Conservation (phyloP, 1,140 invertebrate species). For the Chelonus insularis region DNA sequence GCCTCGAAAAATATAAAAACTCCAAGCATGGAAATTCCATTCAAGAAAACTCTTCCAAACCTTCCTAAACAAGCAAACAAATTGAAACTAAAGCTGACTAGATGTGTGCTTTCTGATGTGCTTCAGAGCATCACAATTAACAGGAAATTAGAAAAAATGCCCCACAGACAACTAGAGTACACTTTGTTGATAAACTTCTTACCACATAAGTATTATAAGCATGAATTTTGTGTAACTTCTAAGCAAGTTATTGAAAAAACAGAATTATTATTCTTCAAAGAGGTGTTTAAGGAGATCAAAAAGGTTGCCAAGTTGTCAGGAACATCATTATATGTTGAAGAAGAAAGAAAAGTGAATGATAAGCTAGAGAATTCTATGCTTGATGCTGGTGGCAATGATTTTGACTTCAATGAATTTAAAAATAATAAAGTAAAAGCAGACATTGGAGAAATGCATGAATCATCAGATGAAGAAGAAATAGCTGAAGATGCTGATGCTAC, state of each 20-base stretch:
- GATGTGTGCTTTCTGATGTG: slow-evolving; percentile 78
- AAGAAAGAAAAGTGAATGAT: slow-evolving; percentile 49
- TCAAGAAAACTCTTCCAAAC: slow-evolving; percentile 61
- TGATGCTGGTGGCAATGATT: slow-evolving; percentile 50
- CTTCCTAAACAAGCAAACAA: slow-evolving; percentile 68
- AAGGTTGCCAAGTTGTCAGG: slow-evolving; percentile 56
- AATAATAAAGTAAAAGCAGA: slow-evolving; percentile 31
- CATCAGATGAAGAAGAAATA: slow-evolving; percentile 67
- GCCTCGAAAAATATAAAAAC: slow-evolving; percentile 92
- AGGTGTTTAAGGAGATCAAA: slow-evolving; percentile 64
- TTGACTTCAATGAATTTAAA: slow-evolving; percentile 28
- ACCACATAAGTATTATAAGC: slow-evolving; percentile 71
- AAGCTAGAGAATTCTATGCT: slow-evolving; percentile 55
- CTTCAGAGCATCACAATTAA: slow-evolving; percentile 73
- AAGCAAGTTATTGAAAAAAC: slow-evolving; percentile 71
- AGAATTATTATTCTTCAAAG: slow-evolving; percentile 67
- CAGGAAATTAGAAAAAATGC: slow-evolving; percentile 63
- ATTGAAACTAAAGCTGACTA: slow-evolving; percentile 71
- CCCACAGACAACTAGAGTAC: slow-evolving; percentile 62
- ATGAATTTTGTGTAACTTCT: slow-evolving; percentile 72
- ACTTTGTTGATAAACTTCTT: slow-evolving; percentile 74
- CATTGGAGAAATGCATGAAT: slow-evolving; percentile 62
- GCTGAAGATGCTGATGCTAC: slow-evolving; percentile 66
- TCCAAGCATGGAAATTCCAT: slow-evolving; percentile 93
- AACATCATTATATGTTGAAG: slow-evolving; percentile 48